Conservation (phyloP, 2,797 vertebrate species). For the Lepilemur septentrionalis region DNA sequence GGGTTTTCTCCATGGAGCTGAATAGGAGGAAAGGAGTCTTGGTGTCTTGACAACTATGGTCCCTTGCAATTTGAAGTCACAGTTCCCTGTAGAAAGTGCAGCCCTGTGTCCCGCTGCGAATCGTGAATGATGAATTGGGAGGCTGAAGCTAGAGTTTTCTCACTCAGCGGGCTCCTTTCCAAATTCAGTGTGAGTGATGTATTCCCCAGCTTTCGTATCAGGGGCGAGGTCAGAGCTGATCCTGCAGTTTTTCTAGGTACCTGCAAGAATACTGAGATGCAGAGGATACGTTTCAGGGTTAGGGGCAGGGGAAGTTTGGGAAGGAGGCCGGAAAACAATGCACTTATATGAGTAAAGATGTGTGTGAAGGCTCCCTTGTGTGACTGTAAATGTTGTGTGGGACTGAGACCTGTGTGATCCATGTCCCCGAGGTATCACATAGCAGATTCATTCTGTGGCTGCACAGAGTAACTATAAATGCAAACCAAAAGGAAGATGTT, state of each 20-base stretch:
- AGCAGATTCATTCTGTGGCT: slow-evolving; percentile 32
- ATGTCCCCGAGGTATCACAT: slow-evolving; percentile 30
- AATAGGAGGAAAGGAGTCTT: slow-evolving; percentile 24
- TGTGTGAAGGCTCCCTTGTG: not conserved
- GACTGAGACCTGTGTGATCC: slow-evolving; percentile 9
- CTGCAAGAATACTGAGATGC: slow-evolving; percentile 45
- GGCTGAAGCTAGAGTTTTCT: slow-evolving; percentile 31
- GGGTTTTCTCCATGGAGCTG: slow-evolving; percentile 41
- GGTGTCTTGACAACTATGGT: slow-evolving; percentile 40
- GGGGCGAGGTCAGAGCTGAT: slow-evolving; percentile 45
- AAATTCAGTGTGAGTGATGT: slow-evolving; percentile 6
- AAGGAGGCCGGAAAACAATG: slow-evolving; percentile 20
- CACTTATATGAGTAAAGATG: slow-evolving; percentile 53
- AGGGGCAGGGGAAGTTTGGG: not conserved
- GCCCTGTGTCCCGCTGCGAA: slow-evolving; percentile 32
- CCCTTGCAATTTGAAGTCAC: slow-evolving; percentile 56
- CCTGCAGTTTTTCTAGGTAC: slow-evolving; percentile 59
- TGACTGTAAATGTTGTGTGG: slow-evolving; percentile 57
- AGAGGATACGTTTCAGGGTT: not conserved
- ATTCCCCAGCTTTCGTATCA: not conserved
- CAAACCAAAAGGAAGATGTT: slow-evolving; percentile 23
- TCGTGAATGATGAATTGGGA: slow-evolving; percentile 46
- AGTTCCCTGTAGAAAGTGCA: slow-evolving; percentile 11
- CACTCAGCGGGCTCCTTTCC: slow-evolving; percentile 12
- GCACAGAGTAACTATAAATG: not conserved